Evolutionary conservation across 1,140 invertebrate species (phyloP), one percentile per base, ranked within the genome.

Genomic region (Chrysomallon squamiferum): DNA sequence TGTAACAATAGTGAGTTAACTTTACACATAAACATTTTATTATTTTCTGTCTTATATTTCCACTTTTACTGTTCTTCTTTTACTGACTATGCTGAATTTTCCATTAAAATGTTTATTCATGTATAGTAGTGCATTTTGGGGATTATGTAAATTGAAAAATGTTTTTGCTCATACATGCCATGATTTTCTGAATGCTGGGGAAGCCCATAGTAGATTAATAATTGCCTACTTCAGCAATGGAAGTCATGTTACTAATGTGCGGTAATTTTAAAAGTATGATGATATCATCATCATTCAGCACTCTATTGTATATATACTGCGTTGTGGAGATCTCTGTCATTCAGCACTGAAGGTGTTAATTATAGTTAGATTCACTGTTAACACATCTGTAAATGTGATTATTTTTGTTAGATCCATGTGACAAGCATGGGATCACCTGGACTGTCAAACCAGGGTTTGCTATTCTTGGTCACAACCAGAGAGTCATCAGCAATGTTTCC

Each of bases 1-100:
- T 79, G 77, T 71, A 47, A 69, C n/a, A 76, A 79, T 59, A 67
- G 76, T 78, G 59, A 68, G 72, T 68, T 22, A 20, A 20, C n/a
- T n/a, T n/a, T n/a, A n/a, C n/a, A n/a, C n/a, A n/a, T 20, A 18
- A 6, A 7, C 45, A 20, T 1, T 11, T n/a, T n/a, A 22, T 20
- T 20, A 47, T 22, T 43, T n/a, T 43, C 3, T 22, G 18, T 4
- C 43, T 22, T n/a, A 18, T 47, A 47, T 47, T 20, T 5, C n/a
- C 5, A n/a, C 5, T 20, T 20, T 20, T 2, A 47, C 0, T 13
- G n/a, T 43, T 47, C 18, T 15, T 47, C 22, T 22, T 47, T 22
- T 5, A 22, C 4, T 22, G 22, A 47, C 4, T 3, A 9, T 11
- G 18, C 22, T 18, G 6, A 6, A 9, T 5, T 5, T 20, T 15